Base-by-base conservation (phyloP, 2,797 vertebrate species). In the Neomorphus geoffroyi region DNA sequence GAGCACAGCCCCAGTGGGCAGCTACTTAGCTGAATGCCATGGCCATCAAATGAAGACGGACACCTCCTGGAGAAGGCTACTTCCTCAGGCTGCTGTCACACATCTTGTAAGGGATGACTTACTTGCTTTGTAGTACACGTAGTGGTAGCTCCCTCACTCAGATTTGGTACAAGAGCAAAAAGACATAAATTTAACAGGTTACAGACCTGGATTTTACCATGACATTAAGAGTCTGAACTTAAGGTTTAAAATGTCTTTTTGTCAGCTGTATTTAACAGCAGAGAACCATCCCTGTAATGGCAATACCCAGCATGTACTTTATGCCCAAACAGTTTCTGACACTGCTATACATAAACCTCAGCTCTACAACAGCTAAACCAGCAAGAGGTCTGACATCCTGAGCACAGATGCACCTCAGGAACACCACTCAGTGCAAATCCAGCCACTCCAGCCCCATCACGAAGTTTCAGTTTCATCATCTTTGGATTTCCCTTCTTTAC, bases 31-130 rank as follows among this genome's bases (percentile, higher is more conserved):
- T 41, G 1, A 43, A 7, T 0, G 8, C n/a, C 21, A 3, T 10
- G 9, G 19, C 57, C 26, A 11, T 0, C 2, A 0, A 21, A 1
- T 0, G 24, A 32, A 32, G 54, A 41, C 9, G 0, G 74, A 54
- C 48, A 33, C 21, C 64, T 41, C 66, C 43, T 7, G 71, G 13
- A 58, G 30, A 51, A 24, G 56, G 14, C 39, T n/a, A 3, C 6
- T n/a, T 10, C 41, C 35, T 19, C 1, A 37, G 32, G 30, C 3
- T 39, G 7, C 66, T 21, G 24, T 0, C 11, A 3, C 0, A 18
- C 6, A 0, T 7, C 73, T 1, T 1, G 2, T 10, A 4, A 7
- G 28, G 45, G 21, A 27, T 7, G 30, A 26, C 45, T 58, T 18
- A 41, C 18, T 7, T 35, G 4, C 50, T 24, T 30, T 67, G 41